These are phyloP conservation scores for Gymnoscopelus braueri DNA, from an alignment of 2,797 vertebrate species.

Conservation along the genomic window DNA sequence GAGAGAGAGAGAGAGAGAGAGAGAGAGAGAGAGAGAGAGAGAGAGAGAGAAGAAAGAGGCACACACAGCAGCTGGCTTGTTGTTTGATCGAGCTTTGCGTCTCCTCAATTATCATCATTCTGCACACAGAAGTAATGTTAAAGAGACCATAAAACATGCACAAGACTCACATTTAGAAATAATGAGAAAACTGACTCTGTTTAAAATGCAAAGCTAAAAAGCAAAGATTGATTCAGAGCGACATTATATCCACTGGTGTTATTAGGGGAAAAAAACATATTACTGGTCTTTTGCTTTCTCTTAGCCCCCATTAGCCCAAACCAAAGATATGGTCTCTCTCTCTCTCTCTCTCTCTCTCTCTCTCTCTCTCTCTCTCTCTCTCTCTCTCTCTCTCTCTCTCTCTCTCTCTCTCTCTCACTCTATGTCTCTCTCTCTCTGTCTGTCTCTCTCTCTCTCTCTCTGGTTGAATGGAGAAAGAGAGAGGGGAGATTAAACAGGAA, in stretches of 20 bases:
- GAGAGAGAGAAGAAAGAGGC: slow-evolving; percentile 45
- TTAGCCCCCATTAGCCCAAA: slow-evolving; percentile 15
- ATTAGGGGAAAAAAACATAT: slow-evolving; percentile 38
- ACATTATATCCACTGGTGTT: slow-evolving; percentile 37
- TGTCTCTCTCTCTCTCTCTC: neutral
- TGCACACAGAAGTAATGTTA: slow-evolving; percentile 77
- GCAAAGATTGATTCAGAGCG: slow-evolving; percentile 68
- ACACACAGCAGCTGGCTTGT: slow-evolving; percentile 72
- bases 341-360: neutral
- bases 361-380: neutral
- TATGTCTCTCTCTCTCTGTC: neutral
- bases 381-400: neutral
- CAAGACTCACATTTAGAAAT: slow-evolving; percentile 73
- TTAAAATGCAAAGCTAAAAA: slow-evolving; percentile 66
- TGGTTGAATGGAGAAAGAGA: neutral
- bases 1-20: neutral
- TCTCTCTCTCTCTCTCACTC: neutral
- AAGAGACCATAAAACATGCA: slow-evolving; percentile 77
- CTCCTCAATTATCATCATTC: slow-evolving; percentile 81
- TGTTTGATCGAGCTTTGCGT: slow-evolving; percentile 77
- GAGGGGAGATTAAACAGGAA: neutral
- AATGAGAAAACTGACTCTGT: slow-evolving; percentile 68
- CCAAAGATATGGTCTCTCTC: neutral
- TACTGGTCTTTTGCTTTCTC: slow-evolving; percentile 10
- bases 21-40: too few relatives aligned